Conservation (phyloP, 2,113 vertebrate genomes). For the Phylloscopus trochiloides region DNA sequence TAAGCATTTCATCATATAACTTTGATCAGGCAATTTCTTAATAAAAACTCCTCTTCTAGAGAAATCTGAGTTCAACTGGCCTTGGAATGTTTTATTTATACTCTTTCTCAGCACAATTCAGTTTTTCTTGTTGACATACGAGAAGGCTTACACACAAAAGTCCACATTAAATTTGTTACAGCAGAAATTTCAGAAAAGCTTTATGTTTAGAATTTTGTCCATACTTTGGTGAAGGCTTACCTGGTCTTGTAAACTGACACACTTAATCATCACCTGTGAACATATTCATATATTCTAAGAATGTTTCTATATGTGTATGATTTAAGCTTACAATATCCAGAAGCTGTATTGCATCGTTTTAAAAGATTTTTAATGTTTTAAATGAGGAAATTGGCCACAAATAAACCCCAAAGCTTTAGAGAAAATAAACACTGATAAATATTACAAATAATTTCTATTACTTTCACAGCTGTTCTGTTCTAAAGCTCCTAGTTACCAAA, state of each 20-base stretch:
- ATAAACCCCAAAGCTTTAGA: not conserved
- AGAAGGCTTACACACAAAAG: not conserved
- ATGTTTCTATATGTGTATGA: not conserved
- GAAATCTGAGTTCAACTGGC: not conserved
- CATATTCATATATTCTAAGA: not conserved
- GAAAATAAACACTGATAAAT: not conserved
- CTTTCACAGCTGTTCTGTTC: not conserved
- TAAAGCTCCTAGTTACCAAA: slow-evolving; percentile 76
- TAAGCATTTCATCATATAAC: not conserved
- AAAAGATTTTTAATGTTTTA: not conserved
- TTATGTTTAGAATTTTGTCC: not conserved
- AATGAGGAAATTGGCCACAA: not conserved
- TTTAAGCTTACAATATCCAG: not conserved
- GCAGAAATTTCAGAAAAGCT: not conserved
- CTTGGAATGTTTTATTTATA: not conserved
- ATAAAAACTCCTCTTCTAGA: not conserved
- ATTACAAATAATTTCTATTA: not conserved
- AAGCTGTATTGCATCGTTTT: not conserved
- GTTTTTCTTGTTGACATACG: not conserved
- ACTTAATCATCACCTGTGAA: not conserved
- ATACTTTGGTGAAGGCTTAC: not conserved
- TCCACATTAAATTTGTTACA: not conserved
- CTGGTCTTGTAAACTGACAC: not conserved
- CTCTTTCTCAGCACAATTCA: not conserved
- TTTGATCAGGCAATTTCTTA: not conserved